These are phyloP conservation scores for Bubo scandiacus DNA, from an alignment of 2,113 vertebrate species.

Conservation along the genomic window DNA sequence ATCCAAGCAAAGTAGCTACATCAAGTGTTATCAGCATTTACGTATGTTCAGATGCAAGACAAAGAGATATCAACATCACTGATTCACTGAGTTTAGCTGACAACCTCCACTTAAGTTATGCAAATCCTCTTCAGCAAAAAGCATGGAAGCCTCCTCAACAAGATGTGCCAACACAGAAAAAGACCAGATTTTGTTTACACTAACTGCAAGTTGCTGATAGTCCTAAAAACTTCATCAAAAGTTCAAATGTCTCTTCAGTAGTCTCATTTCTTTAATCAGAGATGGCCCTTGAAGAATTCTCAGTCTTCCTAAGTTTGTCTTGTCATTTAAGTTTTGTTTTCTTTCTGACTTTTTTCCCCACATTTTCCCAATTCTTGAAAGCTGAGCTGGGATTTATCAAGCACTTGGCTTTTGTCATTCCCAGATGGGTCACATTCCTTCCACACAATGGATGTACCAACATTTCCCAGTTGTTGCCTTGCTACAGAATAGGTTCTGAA, in stretches of 20 bases:
- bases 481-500: conserved; percentile 30
- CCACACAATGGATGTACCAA: background rate
- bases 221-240: background rate
- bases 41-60: background rate
- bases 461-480: background rate
- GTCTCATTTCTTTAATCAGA: background rate
- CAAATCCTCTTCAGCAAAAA: background rate
- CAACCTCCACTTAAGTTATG: background rate
- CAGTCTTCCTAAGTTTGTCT: conserved; percentile 18
- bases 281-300: background rate
- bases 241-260: background rate
- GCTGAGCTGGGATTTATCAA: conserved; percentile 33
- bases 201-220: background rate
- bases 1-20: background rate
- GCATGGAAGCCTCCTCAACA: background rate
- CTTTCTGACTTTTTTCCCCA: background rate
- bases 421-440: conserved; percentile 33
- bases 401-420: conserved; percentile 13
- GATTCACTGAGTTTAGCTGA: background rate
- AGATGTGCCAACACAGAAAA: background rate
- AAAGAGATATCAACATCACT: background rate
- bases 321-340: background rate
- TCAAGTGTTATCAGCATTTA: background rate
- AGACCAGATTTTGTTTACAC: background rate
- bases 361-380: background rate